Conservation (phyloP, 2,888 invertebrate genomes). For the Apotomis betuletana region DNA sequence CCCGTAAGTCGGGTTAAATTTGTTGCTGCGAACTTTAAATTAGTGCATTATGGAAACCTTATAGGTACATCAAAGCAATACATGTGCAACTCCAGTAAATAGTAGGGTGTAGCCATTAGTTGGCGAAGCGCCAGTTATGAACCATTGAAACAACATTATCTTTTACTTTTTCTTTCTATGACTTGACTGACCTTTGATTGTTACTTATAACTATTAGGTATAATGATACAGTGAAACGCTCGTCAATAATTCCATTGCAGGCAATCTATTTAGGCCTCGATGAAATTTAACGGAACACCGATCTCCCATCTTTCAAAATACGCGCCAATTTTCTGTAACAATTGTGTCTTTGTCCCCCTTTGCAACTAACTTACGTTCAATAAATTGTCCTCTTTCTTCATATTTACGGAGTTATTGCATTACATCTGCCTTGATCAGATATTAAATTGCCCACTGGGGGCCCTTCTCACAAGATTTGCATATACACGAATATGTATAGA, state of each 20-base stretch:
- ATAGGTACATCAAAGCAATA: no score
- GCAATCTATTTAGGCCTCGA: neutral
- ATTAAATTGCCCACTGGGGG: slow-evolving; percentile 70
- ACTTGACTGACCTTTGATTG: no score
- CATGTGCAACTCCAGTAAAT: no score
- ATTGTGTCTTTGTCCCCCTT: slow-evolving; percentile 70
- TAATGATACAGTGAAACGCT: no score
- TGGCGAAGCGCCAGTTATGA: no score
- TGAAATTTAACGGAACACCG: slow-evolving; percentile 14
- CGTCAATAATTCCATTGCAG: no score
- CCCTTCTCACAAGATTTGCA: slow-evolving; percentile 65
- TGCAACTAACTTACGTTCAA: slow-evolving; percentile 77
- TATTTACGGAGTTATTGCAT: slow-evolving; percentile 75
- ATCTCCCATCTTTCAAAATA: slow-evolving; percentile 50
- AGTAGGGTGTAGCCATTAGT: no score
- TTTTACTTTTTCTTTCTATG: no score
- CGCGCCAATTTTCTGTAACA: slow-evolving; percentile 67
- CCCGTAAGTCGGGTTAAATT: neutral
- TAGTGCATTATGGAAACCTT: neutral
- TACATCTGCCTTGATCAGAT: slow-evolving; percentile 76
- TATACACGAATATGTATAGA: slow-evolving; percentile 24
- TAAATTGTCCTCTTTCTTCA: slow-evolving; percentile 65
- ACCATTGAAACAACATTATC: no score
- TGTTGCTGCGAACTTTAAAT: neutral
- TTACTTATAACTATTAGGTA: no score